Conservation (phyloP, 2,113 vertebrate genomes). For the Antechinus stuartii region DNA sequence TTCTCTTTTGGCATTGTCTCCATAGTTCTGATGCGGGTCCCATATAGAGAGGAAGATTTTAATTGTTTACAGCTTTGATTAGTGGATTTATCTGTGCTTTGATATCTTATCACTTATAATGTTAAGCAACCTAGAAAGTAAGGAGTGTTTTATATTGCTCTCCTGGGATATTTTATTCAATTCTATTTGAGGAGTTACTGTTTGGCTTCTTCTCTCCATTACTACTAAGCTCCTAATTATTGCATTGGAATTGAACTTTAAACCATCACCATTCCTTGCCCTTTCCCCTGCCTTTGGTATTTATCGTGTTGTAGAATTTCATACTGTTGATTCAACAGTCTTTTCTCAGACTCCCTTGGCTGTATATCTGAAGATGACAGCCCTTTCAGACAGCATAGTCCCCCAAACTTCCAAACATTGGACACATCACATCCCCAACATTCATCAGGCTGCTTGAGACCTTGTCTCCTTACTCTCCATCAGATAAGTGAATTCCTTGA, state of each 20-base stretch:
- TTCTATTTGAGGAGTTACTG: slow-evolving; percentile 65
- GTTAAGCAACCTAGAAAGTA: slow-evolving; percentile 68
- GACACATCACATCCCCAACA: slow-evolving; percentile 26
- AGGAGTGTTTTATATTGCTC: slow-evolving; percentile 73
- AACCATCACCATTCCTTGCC: slow-evolving; percentile 58
- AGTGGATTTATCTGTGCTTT: slow-evolving; percentile 76
- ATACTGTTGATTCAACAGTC: slow-evolving; percentile 58
- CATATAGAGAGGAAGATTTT: slow-evolving; percentile 81
- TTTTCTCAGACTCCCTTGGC: slow-evolving; percentile 56
- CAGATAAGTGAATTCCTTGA: slow-evolving; percentile 49
- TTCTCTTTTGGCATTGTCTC: slow-evolving; percentile 81
- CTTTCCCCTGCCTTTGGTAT: slow-evolving; percentile 38
- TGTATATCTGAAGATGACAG: slow-evolving; percentile 48
- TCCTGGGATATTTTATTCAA: slow-evolving; percentile 57
- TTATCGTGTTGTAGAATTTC: slow-evolving; percentile 60
- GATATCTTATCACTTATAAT: slow-evolving; percentile 69
- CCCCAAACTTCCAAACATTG: slow-evolving; percentile 27
- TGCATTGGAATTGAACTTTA: slow-evolving; percentile 70
- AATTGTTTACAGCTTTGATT: slow-evolving; percentile 82
- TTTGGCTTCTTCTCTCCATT: slow-evolving; percentile 69
- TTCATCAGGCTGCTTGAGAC: not conserved
- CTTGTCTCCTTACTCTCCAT: slow-evolving; percentile 29
- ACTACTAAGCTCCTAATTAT: slow-evolving; percentile 73
- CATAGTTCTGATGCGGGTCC: slow-evolving; percentile 79
- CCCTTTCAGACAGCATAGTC: slow-evolving; percentile 29